Conservation (phyloP, 2,797 vertebrate species). For the Petrocephalus schoutedeni region DNA sequence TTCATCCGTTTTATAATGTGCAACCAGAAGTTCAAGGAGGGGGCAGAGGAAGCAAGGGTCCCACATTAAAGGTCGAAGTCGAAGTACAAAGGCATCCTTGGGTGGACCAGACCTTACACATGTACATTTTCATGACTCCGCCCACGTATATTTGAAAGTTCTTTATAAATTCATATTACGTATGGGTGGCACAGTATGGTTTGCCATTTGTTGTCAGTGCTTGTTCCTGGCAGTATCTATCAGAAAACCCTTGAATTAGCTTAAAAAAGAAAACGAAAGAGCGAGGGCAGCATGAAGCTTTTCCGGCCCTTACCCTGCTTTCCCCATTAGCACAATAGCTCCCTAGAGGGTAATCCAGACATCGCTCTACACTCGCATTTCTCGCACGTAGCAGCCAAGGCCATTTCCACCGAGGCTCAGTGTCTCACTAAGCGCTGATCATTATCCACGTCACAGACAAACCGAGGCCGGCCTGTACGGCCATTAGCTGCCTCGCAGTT, state of each 20-base stretch:
- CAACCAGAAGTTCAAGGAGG: constrained; percentile 32
- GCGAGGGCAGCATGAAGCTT: not conserved
- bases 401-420: constrained; percentile 17
- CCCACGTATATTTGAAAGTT: constrained; percentile 4
- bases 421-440: constrained; percentile 38
- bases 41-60: constrained; percentile 31
- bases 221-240: not conserved
- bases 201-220: not conserved
- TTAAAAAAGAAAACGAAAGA: not conserved
- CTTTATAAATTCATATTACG: not conserved
- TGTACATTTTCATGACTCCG: constrained; percentile 32
- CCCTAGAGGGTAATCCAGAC: constrained; percentile 26
- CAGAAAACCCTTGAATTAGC: not conserved
- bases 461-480: not conserved
- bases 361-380: constrained; percentile 28
- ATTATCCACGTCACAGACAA: constrained; percentile 31
- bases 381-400: constrained; percentile 31
- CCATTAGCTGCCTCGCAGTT: constrained; percentile 1
- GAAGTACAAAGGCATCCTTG: constrained; percentile 36
- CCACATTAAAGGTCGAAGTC: constrained; percentile 33
- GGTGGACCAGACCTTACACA: constrained; percentile 13
- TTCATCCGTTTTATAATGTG: constrained; percentile 12
- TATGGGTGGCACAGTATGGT: not conserved
- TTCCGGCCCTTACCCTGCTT: constrained; percentile 2
- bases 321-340: constrained; percentile 22